Evolutionary conservation across 1,140 invertebrate species (phyloP).

Genomic region (Procambarus clarkii): DNA sequence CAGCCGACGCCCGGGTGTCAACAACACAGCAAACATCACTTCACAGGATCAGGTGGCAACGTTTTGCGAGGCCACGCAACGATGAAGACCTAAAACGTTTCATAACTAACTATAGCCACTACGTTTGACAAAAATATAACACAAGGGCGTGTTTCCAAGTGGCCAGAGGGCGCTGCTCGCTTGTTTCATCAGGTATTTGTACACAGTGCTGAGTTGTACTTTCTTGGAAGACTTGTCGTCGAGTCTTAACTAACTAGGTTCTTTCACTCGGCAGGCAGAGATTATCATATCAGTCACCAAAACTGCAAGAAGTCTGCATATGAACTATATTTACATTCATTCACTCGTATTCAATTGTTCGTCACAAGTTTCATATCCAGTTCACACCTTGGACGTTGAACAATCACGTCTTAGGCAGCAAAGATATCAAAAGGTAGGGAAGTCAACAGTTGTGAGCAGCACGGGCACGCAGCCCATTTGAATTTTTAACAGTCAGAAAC

Average conservation of each 20-base stretch:
- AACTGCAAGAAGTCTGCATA: background rate
- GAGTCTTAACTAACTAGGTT: conserved; percentile 22
- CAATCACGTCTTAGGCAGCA: background rate
- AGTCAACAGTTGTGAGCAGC: background rate
- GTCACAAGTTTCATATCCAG: background rate
- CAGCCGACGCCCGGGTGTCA: background rate
- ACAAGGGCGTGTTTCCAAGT: background rate
- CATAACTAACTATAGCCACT: background rate
- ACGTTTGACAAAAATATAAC: background rate
- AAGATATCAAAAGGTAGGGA: conserved; percentile 24
- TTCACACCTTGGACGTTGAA: background rate
- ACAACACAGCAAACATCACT: background rate
- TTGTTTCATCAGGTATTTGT: conserved; percentile 28
- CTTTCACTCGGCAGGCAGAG: conserved; percentile 40
- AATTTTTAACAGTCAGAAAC: background rate
- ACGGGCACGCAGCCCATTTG: no score
- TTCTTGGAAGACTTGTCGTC: conserved; percentile 13
- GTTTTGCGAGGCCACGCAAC: background rate
- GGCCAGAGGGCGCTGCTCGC: conserved; percentile 1
- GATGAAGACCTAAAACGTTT: background rate
- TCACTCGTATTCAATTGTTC: conserved; percentile 30
- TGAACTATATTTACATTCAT: conserved; percentile 18
- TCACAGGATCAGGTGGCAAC: background rate
- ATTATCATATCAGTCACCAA: conserved; percentile 10
- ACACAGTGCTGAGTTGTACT: conserved; percentile 43